Percentiles rank a stretch among this genome's conserved stretches.
Conservation (phyloP, 1,140 invertebrate species). For the Ostrea edulis region DNA sequence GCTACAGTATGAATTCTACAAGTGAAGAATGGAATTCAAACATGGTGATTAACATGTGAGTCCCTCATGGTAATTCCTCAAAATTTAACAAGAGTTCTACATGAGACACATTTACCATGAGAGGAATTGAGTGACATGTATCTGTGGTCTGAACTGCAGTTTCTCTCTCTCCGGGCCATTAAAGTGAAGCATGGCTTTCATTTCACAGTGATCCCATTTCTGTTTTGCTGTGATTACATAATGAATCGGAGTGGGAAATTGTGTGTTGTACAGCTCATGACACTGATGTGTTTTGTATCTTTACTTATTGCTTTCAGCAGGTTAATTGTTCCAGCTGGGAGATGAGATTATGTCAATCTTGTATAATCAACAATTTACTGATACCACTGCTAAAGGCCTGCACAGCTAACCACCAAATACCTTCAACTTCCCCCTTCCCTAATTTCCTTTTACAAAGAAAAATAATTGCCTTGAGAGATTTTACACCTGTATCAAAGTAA, state of each 20-base stretch:
- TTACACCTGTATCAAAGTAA: too few relatives aligned
- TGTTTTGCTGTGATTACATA: slow-evolving; percentile 23
- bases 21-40: too few relatives aligned
- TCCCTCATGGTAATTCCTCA: neutral
- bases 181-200: slow-evolving; percentile 20
- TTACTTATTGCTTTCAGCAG: slow-evolving; percentile 37
- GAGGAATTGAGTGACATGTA: slow-evolving; percentile 14
- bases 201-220: neutral
- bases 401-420: neutral
- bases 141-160: neutral
- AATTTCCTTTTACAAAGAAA: too few relatives aligned
- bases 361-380: slow-evolving; percentile 28
- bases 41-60: too few relatives aligned
- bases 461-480: too few relatives aligned
- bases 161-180: neutral
- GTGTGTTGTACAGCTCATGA: slow-evolving; percentile 9
- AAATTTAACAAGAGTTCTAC: neutral
- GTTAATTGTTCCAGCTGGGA: slow-evolving; percentile 38
- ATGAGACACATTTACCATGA: neutral
- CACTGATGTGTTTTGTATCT: slow-evolving; percentile 37
- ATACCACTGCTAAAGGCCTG: slow-evolving; percentile 2
- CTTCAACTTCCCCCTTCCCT: neutral
- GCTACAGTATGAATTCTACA: too few relatives aligned
- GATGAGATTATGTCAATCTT: slow-evolving; percentile 36
- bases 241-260: neutral